Conservation (phyloP, 2,888 invertebrate genomes). For the Noctua janthe region DNA sequence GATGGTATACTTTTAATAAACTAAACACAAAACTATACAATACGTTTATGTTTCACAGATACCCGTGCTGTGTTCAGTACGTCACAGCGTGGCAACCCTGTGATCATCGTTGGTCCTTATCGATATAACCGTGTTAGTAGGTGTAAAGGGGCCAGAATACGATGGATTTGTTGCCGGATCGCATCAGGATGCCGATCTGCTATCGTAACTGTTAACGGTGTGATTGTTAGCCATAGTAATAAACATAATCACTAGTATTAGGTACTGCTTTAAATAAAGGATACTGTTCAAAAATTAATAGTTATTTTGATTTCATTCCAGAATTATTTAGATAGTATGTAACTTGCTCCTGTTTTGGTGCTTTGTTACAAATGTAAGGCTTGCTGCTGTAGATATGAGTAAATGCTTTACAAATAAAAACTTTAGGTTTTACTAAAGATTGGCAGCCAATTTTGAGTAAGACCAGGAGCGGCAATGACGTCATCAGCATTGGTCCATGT, state of each 20-base stretch:
- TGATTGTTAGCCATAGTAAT: neutral
- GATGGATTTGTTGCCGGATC: neutral
- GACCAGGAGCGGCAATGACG: neutral
- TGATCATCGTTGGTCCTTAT: neutral
- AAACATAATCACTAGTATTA: neutral
- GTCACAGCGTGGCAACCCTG: neutral
- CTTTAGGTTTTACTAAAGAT: neutral
- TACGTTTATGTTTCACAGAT: neutral
- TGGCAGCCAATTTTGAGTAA: neutral
- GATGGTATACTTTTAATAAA: too few relatives aligned
- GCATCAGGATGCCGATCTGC: neutral
- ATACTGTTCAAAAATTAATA: too few relatives aligned
- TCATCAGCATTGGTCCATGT: neutral
- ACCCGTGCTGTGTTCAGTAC: neutral
- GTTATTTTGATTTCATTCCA: too few relatives aligned
- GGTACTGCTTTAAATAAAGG: too few relatives aligned
- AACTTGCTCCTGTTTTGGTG: too few relatives aligned
- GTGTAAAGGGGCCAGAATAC: neutral
- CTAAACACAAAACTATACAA: too few relatives aligned
- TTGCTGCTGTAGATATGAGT: constrained; percentile 26
- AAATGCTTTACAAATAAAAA: neutral
- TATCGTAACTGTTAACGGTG: neutral
- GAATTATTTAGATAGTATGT: too few relatives aligned
- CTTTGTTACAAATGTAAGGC: too few relatives aligned
- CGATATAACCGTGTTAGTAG: neutral